Percentiles rank a stretch among this genome's conserved stretches.
These are phyloP conservation scores for Tinamus major DNA, from an alignment of 2,797 vertebrate genomes.

Conservation along the genomic window DNA sequence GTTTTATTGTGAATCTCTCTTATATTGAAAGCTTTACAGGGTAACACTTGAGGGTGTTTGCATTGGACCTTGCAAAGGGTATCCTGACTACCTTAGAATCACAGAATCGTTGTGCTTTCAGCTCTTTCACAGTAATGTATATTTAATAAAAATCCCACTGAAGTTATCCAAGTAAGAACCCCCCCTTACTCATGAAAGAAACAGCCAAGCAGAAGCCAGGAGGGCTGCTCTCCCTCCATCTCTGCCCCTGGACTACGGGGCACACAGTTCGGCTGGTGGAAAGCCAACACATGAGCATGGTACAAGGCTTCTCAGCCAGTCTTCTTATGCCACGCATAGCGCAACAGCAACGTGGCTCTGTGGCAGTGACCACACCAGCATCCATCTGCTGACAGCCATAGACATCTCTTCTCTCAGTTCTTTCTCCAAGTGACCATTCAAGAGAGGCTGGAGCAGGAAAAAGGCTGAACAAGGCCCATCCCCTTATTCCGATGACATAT, in stretches of 20 bases:
- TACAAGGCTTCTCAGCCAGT: background rate
- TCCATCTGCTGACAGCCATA: background rate
- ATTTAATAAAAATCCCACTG: background rate
- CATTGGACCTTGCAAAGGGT: background rate
- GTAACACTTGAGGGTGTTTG: background rate
- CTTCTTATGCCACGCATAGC: background rate
- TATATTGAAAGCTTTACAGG: background rate
- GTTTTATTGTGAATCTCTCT: background rate
- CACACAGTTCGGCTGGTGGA: background rate
- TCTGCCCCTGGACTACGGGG: background rate
- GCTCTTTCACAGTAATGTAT: background rate
- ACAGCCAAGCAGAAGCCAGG: background rate
- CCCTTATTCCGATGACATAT: background rate
- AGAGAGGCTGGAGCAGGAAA: background rate
- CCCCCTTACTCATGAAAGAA: background rate
- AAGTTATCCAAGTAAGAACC: background rate
- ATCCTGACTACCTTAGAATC: background rate
- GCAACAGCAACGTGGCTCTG: accelerated
- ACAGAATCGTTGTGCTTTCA: background rate
- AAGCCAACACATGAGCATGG: background rate
- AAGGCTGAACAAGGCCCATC: background rate
- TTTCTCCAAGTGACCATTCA: background rate
- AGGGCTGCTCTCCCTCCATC: background rate
- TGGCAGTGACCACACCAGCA: too few relatives aligned
- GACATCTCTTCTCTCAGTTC: background rate